Percentiles rank a stretch among this genome's conserved stretches.
These are phyloP conservation scores for Cabera pusaria DNA, from an alignment of 2,888 invertebrate species.

Conservation along the genomic window DNA sequence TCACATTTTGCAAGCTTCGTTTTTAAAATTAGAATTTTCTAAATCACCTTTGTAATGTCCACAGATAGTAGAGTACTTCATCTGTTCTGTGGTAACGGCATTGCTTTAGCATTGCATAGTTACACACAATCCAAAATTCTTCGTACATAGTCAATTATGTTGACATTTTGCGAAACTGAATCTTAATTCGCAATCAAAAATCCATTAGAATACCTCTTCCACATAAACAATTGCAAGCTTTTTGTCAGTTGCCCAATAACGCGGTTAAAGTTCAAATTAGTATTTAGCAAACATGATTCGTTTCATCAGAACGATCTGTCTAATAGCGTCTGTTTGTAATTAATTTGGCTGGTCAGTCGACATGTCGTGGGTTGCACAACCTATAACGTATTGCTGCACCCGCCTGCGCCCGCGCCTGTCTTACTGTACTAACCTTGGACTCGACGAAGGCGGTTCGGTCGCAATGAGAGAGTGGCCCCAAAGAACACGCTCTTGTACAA, in stretches of 20 bases:
- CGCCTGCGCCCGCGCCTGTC: constrained; percentile 47
- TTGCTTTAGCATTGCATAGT: too few species aligned
- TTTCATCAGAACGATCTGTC: constrained; percentile 42
- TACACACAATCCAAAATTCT: too few species aligned
- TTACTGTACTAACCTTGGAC: constrained; percentile 58
- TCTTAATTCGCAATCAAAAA: constrained; percentile 25
- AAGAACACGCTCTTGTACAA: constrained; percentile 18
- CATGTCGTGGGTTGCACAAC: constrained; percentile 57
- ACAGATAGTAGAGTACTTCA: neutral
- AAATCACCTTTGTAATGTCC: constrained; percentile 3
- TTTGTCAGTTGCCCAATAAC: constrained; percentile 30
- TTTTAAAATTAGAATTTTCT: constrained; percentile 8
- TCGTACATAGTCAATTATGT: constrained; percentile 7
- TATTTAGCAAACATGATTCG: constrained; percentile 32
- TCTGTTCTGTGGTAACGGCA: too few species aligned
- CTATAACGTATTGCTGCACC: constrained; percentile 43
- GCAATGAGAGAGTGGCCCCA: constrained; percentile 33
- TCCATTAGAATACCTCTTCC: constrained; percentile 21
- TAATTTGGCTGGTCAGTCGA: constrained; percentile 51
- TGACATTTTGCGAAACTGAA: constrained; percentile 21
- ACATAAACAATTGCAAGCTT: constrained; percentile 23
- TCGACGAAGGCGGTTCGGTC: constrained; percentile 35
- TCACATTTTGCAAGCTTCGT: constrained; percentile 23
- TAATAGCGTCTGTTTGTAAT: constrained; percentile 45
- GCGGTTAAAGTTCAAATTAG: constrained; percentile 39